A percentile compares a stretch with the other conserved stretches of the same genome.
Evolutionary conservation across 2,113 vertebrate genomes (phyloP).

Genomic region (Aramus guarauna): DNA sequence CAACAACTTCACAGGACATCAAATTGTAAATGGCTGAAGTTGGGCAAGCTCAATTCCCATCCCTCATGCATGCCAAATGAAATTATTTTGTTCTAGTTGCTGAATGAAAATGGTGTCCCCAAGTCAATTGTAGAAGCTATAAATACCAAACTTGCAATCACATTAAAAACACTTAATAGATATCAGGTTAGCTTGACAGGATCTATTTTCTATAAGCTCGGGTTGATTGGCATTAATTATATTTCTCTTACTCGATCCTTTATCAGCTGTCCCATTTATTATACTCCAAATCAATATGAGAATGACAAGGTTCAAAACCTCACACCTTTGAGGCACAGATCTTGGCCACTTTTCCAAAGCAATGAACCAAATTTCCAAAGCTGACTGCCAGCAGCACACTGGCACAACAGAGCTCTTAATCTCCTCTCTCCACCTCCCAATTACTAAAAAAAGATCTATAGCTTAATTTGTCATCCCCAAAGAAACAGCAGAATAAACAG

Average conservation of each 20-base stretch:
- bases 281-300: not conserved
- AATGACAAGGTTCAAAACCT: not conserved
- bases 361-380: not conserved
- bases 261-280: not conserved
- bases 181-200: not conserved
- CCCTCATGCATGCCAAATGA: not conserved
- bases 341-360: not conserved
- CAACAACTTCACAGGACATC: not conserved
- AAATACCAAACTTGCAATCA: not conserved
- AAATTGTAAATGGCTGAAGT: not conserved
- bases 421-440: not conserved
- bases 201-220: not conserved
- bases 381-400: not conserved
- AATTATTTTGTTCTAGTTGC: not conserved
- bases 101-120: not conserved
- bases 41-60: not conserved
- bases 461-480: not conserved
- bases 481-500: constrained; percentile 40
- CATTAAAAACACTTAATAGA: not conserved
- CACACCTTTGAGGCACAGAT: not conserved
- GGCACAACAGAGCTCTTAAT: not conserved
- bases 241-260: not conserved
- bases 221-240: not conserved
- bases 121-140: not conserved
- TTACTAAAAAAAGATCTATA: not conserved